Evolutionary conservation across 2,797 vertebrate species (phyloP).

Genomic region (Danio choprae): DNA sequence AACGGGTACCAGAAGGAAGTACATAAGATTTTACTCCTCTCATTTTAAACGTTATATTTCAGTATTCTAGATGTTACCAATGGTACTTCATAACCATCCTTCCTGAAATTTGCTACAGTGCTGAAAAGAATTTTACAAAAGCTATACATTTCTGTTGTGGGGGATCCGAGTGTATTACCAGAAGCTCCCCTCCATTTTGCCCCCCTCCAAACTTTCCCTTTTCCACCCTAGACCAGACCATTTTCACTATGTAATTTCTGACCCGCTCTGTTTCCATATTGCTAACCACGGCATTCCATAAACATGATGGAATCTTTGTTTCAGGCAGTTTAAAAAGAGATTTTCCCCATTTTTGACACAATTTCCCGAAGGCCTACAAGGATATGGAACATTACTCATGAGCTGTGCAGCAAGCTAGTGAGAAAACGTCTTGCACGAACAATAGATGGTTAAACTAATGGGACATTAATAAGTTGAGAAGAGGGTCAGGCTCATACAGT

Average conservation of each 20-base stretch:
- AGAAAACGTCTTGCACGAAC: conserved; percentile 62
- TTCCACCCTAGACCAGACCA: conserved; percentile 66
- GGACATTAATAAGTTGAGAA: conserved; percentile 70
- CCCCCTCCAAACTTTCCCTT: conserved; percentile 72
- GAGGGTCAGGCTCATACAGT: conserved; percentile 58
- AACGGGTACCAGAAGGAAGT: conserved; percentile 33
- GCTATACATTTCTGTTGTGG: conserved; percentile 41
- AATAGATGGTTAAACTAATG: conserved; percentile 62
- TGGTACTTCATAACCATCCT: conserved; percentile 68
- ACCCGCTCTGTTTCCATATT: conserved; percentile 82
- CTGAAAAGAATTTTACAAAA: conserved; percentile 53
- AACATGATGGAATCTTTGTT: conserved; percentile 86
- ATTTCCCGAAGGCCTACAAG: conserved; percentile 70
- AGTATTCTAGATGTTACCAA: conserved; percentile 65
- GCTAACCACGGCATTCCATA: conserved; percentile 81
- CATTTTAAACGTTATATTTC: conserved; percentile 59
- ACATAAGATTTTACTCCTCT: conserved; percentile 30
- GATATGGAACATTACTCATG: conserved; percentile 70
- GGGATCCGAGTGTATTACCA: conserved; percentile 78
- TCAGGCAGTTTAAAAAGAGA: conserved; percentile 68
- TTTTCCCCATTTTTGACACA: conserved; percentile 75
- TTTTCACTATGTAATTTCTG: conserved; percentile 77
- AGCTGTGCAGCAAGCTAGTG: conserved; percentile 53
- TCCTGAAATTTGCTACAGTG: conserved; percentile 71
- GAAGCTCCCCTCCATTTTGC: conserved; percentile 69